phyloP scores from a whole-genome alignment of 2,797 vertebrate species.

The Sebastes flavidus region DNA sequence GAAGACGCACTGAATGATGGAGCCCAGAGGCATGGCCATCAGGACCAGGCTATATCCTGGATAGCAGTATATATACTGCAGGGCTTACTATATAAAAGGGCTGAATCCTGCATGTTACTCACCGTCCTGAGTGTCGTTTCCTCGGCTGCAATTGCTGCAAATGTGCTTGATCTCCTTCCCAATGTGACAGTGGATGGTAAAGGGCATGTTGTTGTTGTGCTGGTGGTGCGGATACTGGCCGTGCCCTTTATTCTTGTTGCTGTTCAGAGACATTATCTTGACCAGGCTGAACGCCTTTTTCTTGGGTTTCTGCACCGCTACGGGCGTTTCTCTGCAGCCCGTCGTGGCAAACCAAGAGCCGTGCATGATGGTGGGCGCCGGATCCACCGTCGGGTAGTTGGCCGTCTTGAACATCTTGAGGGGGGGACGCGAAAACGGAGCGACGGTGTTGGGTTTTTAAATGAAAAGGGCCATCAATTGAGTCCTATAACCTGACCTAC shows the following conservation, averaged over 20 bases:
- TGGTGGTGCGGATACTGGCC: conserved; percentile 70
- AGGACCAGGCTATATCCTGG: not conserved
- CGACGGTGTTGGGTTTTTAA: conserved; percentile 49
- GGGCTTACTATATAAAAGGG: conserved; percentile 20
- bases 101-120: conserved; percentile 76
- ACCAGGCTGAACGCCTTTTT: conserved; percentile 93
- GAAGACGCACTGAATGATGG: not conserved
- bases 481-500: conserved; percentile 51
- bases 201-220: conserved; percentile 91
- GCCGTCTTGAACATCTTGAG: conserved; percentile 73
- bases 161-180: conserved; percentile 99
- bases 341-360: conserved; percentile 80
- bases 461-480: conserved; percentile 47
- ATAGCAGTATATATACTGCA: conserved; percentile 6
- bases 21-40: not conserved
- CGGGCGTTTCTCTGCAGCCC: conserved; percentile 82
- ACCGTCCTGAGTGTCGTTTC: conserved; percentile 92
- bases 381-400: conserved; percentile 86
- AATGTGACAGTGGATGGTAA: conserved; percentile 96
- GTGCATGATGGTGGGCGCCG: conserved; percentile 79
- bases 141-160: conserved; percentile 98
- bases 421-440: conserved; percentile 31
- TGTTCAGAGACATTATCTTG: conserved; percentile 89
- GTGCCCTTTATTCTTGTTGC: conserved; percentile 83
- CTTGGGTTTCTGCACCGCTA: conserved; percentile 85